A percentile compares a stretch with the other conserved stretches of the same genome.
These are phyloP conservation scores for Tolypeutes matacus DNA, from an alignment of 2,797 vertebrate genomes.

Conservation along the genomic window DNA sequence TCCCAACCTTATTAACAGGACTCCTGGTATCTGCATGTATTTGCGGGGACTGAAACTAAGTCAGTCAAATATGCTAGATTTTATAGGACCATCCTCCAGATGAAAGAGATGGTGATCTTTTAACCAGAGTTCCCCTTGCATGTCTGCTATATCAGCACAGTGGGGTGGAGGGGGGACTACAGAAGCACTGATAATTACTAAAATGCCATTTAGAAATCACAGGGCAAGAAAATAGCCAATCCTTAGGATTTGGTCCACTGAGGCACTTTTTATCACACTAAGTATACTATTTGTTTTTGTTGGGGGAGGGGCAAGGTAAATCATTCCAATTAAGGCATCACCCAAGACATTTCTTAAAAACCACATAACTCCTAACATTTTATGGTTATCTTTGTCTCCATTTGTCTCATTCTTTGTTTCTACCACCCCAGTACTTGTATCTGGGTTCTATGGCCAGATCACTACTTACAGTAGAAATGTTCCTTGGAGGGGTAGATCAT, in stretches of 20 bases:
- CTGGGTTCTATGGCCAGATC: background rate
- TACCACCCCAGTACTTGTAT: background rate
- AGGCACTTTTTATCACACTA: background rate
- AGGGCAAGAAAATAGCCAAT: background rate
- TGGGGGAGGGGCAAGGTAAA: background rate
- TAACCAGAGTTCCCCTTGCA: background rate
- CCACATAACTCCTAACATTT: background rate
- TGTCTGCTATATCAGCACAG: too few species aligned
- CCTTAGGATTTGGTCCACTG: background rate
- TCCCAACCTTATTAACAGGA: background rate
- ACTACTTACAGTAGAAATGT: background rate
- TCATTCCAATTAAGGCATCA: background rate
- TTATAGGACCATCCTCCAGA: background rate
- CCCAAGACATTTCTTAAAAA: background rate
- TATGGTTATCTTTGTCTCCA: background rate
- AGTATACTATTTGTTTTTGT: background rate
- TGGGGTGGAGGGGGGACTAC: too few species aligned
- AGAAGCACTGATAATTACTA: background rate
- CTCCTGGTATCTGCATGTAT: background rate
- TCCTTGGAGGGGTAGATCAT: background rate
- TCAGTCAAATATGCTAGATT: background rate
- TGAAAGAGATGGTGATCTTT: background rate
- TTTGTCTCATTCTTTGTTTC: background rate
- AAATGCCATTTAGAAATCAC: slow-evolving; percentile 1
- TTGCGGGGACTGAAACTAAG: background rate